Evolutionary conservation across 2,113 vertebrate species (phyloP), one percentile per base, ranked within the genome.

Genomic region (Tachuris rubrigastra): DNA sequence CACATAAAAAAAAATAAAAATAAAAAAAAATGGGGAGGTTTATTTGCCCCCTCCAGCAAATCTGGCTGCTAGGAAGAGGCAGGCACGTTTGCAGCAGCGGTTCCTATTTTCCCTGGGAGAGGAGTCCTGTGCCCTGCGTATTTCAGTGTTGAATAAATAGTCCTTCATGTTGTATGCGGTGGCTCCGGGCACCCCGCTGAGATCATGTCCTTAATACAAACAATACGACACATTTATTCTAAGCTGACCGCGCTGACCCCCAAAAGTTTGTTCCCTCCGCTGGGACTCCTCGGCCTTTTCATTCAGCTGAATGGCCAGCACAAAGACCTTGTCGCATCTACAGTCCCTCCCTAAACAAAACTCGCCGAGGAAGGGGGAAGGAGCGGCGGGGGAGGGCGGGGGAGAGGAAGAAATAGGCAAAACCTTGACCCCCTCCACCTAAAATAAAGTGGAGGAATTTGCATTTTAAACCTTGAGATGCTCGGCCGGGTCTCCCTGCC

Each of bases 171-270:
- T 96, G 95, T 92, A 33, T 92, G 92, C 96, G 39, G 96, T 97
- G 98, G 97, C 98, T 98, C 98, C 96, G 97, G 98, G 98, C 99
- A 98, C 99, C 99, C 99, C 23, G 98, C 99, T 98, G 99, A 97
- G 99, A 98, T 98, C 99, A 97, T 99, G 99, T 98, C 99, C 99
- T 99, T 98, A 98, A 98, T 98, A 95, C 98, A 97, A 96, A 99
- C 99, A 99, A 99, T 99, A 97, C 97, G 79, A 91, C 98, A 96
- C 98, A 99, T 99, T 99, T 98, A 99, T 99, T 97, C 98, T 91
- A 96, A 96, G 97, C 98, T 99, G 99, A 99, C 99, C 98, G 97
- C 94, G 93, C 97, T 99, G 99, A 99, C 99, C 99, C 98, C 98
- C 98, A 98, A 98, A 99, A 99, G 99, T 99, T 98, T 98, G 98